phyloP scores from a whole-genome alignment of 2,888 invertebrate species.

The Balanococcus diminutus region DNA sequence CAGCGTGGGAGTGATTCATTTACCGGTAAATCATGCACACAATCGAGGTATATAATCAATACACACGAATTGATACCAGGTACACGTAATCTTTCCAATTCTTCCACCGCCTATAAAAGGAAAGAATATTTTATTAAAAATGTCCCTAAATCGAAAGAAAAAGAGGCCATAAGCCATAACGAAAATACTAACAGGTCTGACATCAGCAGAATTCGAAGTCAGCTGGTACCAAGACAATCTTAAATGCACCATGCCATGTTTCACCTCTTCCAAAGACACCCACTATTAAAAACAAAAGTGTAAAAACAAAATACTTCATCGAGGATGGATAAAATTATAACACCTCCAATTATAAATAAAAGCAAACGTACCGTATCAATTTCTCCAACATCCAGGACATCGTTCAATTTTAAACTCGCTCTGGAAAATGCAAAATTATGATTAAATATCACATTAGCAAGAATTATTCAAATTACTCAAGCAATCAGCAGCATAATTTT shows the following conservation, averaged over 20 bases:
- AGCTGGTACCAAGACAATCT: slow-evolving; percentile 84
- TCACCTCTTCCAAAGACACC: slow-evolving; percentile 92
- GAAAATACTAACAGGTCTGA: slow-evolving; percentile 71
- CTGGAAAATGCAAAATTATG: slow-evolving; percentile 63
- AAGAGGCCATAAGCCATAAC: slow-evolving; percentile 40
- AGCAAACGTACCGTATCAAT: slow-evolving; percentile 77
- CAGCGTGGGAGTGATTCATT: slow-evolving; percentile 62
- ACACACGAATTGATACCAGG: slow-evolving; percentile 78
- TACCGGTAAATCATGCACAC: slow-evolving; percentile 89
- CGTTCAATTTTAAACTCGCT: slow-evolving; percentile 74
- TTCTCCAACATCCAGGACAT: slow-evolving; percentile 72
- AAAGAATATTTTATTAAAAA: slow-evolving; percentile 24
- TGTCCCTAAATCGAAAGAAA: background rate
- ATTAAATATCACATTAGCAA: background rate
- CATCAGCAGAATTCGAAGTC: slow-evolving; percentile 72
- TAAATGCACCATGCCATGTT: slow-evolving; percentile 91
- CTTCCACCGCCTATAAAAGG: slow-evolving; percentile 70
- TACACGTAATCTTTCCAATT: slow-evolving; percentile 75
- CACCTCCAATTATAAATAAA: too few species aligned
- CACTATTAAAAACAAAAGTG: slow-evolving; percentile 70
- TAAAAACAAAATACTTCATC: slow-evolving; percentile 15
- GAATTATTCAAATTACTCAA: background rate
- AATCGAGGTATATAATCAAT: slow-evolving; percentile 88
- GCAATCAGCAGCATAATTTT: too few species aligned
- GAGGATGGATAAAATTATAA: too few species aligned